Percentiles rank a stretch among this genome's conserved stretches.
These are phyloP conservation scores for Pocota personata DNA, from an alignment of 2,888 invertebrate genomes.

Conservation along the genomic window DNA sequence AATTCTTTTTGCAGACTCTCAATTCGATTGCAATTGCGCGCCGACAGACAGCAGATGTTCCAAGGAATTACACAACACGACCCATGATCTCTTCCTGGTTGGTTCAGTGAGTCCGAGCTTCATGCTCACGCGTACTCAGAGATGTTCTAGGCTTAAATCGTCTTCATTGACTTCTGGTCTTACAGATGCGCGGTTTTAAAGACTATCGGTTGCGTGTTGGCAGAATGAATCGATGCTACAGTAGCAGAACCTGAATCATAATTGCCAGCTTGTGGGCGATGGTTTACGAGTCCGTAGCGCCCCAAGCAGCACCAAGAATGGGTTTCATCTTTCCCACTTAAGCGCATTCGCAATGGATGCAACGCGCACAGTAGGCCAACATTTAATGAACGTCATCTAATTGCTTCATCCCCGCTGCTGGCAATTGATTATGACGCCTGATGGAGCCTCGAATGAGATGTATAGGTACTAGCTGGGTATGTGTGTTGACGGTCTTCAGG, in stretches of 20 bases:
- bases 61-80: conserved; percentile 47
- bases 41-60: conserved; percentile 49
- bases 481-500: conserved; percentile 3
- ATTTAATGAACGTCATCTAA: conserved; percentile 44
- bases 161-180: conserved; percentile 67
- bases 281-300: background rate
- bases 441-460: background rate
- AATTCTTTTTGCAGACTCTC: conserved; percentile 41
- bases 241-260: conserved; percentile 34
- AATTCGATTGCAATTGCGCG: background rate
- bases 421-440: conserved; percentile 63
- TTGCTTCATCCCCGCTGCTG: conserved; percentile 49
- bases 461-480: background rate
- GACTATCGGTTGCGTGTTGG: conserved; percentile 47
- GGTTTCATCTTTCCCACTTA: background rate
- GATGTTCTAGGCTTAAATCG: conserved; percentile 34
- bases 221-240: conserved; percentile 46
- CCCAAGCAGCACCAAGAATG: background rate
- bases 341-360: conserved; percentile 10
- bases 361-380: conserved; percentile 31
- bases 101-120: conserved; percentile 19
- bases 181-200: conserved; percentile 15
- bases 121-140: conserved; percentile 33
- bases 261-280: conserved; percentile 40
- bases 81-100: conserved; percentile 72